phyloP scores from a whole-genome alignment of 1,140 invertebrate species.

The Wasmannia auropunctata region DNA sequence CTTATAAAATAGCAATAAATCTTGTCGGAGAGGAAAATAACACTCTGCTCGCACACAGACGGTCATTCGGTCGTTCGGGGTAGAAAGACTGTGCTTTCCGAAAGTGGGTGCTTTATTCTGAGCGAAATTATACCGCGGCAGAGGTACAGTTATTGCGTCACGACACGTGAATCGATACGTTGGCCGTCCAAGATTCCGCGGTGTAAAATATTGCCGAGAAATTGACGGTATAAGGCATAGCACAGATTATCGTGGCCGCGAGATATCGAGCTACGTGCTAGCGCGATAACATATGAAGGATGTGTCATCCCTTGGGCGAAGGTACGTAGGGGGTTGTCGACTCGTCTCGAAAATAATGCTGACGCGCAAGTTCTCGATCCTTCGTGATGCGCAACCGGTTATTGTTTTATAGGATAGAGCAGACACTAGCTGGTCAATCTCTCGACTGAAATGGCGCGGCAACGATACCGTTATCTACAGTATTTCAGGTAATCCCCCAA shows the following conservation, averaged over 20 bases:
- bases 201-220: slow-evolving; percentile 32
- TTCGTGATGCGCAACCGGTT: neutral
- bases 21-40: slow-evolving; percentile 62
- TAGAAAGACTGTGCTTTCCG: slow-evolving; percentile 36
- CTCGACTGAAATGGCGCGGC: neutral
- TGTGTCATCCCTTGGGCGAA: neutral
- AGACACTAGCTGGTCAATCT: neutral
- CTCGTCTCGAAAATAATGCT: slow-evolving; percentile 12
- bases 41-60: slow-evolving; percentile 25
- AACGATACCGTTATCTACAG: neutral
- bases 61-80: slow-evolving; percentile 11
- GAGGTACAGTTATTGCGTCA: slow-evolving; percentile 58
- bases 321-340: neutral
- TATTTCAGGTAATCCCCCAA: neutral
- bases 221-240: slow-evolving; percentile 27
- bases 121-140: slow-evolving; percentile 65
- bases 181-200: slow-evolving; percentile 20
- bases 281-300: slow-evolving; percentile 28
- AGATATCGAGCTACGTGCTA: slow-evolving; percentile 10
- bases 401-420: slow-evolving; percentile 7
- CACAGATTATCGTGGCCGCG: neutral
- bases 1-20: slow-evolving; percentile 24
- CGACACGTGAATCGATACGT: slow-evolving; percentile 35
- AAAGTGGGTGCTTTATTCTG: slow-evolving; percentile 64
- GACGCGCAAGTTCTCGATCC: neutral